Conservation (phyloP, 2,113 vertebrate genomes). For the Nothoprocta perdicaria region DNA sequence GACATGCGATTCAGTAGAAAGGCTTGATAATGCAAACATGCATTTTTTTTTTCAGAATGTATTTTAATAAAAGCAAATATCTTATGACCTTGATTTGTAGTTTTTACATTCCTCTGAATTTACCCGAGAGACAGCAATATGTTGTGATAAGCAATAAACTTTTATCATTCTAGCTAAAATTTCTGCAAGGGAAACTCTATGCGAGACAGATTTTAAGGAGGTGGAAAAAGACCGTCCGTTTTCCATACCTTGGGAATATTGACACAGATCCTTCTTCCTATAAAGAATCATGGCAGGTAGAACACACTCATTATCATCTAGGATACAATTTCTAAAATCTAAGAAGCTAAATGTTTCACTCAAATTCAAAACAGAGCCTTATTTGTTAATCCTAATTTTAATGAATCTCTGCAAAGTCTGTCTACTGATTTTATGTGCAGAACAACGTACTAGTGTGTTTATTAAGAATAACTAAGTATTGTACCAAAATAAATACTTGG, state of each 20-base stretch:
- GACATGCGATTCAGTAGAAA: neutral
- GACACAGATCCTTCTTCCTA: neutral
- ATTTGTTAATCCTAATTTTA: constrained; percentile 10
- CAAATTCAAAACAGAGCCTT: neutral
- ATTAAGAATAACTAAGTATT: constrained; percentile 58
- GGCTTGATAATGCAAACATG: neutral
- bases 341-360: neutral
- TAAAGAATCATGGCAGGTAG: neutral
- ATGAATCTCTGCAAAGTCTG: constrained; percentile 19
- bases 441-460: constrained; percentile 49
- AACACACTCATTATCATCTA: neutral
- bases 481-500: constrained; percentile 52
- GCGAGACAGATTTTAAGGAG: neutral
- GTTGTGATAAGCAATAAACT: neutral
- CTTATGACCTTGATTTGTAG: neutral
- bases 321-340: neutral
- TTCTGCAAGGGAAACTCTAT: neutral
- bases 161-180: neutral
- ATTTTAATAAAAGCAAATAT: neutral
- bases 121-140: neutral
- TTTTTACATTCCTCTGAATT: neutral
- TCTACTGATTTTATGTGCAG: neutral
- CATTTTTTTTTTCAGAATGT: neutral
- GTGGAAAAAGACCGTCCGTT: neutral
- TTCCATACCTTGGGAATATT: neutral